These are phyloP conservation scores for Spatulosminthurus flaviceps DNA, from an alignment of 2,888 invertebrate species.

Conservation along the genomic window DNA sequence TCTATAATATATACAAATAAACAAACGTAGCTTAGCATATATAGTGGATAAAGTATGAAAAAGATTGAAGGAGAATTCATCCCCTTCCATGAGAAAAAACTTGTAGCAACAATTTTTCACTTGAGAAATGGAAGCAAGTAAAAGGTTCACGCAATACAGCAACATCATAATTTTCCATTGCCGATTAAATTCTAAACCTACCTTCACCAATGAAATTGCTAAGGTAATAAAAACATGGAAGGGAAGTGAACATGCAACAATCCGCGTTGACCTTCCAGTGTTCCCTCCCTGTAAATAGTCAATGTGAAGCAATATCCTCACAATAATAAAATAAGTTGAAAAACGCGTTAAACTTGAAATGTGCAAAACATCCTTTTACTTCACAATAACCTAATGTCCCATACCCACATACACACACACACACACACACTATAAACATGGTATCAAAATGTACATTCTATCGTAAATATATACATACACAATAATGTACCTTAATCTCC, in stretches of 20 bases:
- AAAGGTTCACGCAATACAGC: background rate
- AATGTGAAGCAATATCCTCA: background rate
- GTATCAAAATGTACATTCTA: no score
- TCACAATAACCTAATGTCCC: no score
- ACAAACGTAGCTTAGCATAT: no score
- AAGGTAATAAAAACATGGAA: background rate
- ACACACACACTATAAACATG: no score
- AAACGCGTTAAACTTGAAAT: conserved; percentile 18
- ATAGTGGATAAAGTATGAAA: no score
- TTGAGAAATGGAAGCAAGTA: conserved; percentile 14
- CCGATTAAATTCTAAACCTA: background rate
- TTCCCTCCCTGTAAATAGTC: conserved; percentile 8
- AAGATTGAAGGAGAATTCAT: background rate
- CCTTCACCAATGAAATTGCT: background rate
- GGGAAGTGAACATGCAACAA: conserved; percentile 13
- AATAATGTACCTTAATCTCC: no score
- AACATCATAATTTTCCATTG: background rate
- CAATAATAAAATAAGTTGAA: conserved; percentile 10
- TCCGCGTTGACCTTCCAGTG: conserved; percentile 18
- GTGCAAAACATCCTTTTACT: background rate
- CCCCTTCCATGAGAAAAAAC: background rate
- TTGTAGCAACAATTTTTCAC: background rate
- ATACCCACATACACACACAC: no score
- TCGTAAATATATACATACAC: no score
- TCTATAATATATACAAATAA: no score